Percentiles rank a stretch among this genome's conserved stretches.
These are phyloP conservation scores for Sericinus montela DNA, from an alignment of 2,888 invertebrate species.

Conservation along the genomic window DNA sequence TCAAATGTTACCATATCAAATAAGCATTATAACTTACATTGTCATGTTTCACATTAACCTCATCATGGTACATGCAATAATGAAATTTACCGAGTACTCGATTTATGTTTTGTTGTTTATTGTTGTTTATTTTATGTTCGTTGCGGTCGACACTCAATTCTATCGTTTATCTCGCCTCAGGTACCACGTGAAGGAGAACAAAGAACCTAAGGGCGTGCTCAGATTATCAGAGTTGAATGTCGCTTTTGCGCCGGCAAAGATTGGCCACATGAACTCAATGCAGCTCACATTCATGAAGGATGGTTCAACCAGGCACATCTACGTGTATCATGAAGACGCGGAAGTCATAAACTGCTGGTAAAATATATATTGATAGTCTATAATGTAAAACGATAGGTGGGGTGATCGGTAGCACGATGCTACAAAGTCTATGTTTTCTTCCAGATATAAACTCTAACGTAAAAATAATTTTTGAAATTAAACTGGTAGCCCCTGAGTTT, in stretches of 20 bases:
- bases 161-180: constrained; percentile 29
- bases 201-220: constrained; percentile 90
- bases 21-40: too few species aligned
- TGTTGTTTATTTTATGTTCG: background rate
- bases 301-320: constrained; percentile 91
- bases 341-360: constrained; percentile 92
- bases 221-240: constrained; percentile 90
- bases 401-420: too few species aligned
- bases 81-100: background rate
- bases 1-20: constrained; percentile 8
- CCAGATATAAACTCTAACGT: too few species aligned
- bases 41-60: constrained; percentile 2
- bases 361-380: too few species aligned
- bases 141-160: background rate
- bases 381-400: too few species aligned
- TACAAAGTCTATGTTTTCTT: too few species aligned
- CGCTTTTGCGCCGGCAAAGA: constrained; percentile 90
- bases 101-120: too few species aligned
- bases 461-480: too few species aligned
- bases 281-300: constrained; percentile 92
- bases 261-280: constrained; percentile 87
- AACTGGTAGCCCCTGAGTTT: too few species aligned
- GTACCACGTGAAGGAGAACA: constrained; percentile 86
- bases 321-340: constrained; percentile 91
- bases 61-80: background rate